phyloP scores from a whole-genome alignment of 2,888 invertebrate genomes.

The Poecilobothrus nobilitatus region DNA sequence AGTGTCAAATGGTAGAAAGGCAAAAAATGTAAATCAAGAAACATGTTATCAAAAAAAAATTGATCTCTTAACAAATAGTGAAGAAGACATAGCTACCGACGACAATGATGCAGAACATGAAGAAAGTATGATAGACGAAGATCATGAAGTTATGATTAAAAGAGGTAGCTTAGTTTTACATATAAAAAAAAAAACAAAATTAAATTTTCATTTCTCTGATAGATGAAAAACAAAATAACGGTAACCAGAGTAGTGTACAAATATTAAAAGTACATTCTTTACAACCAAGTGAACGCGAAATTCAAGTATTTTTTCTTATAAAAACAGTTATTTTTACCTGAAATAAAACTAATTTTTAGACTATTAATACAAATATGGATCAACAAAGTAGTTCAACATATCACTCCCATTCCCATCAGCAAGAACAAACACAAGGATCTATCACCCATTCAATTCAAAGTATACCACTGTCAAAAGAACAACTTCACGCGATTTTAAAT shows the following conservation, averaged over 20 bases:
- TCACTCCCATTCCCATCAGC: not conserved
- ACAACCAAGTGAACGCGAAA: not conserved
- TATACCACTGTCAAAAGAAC: constrained; percentile 40
- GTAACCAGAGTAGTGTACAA: not conserved
- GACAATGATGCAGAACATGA: not conserved
- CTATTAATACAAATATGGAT: constrained; percentile 28
- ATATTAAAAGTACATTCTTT: not conserved
- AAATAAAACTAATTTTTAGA: constrained; percentile 19
- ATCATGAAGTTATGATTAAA: not conserved
- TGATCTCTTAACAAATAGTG: constrained; percentile 25
- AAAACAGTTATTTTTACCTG: too few relatives aligned
- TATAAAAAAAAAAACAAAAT: not conserved
- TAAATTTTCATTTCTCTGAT: not conserved
- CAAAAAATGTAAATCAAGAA: constrained; percentile 12
- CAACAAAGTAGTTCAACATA: constrained; percentile 34
- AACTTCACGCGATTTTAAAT: constrained; percentile 38
- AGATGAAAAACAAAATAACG: not conserved
- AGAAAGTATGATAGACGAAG: constrained; percentile 7
- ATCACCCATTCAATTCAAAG: constrained; percentile 7
- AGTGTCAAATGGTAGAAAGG: constrained; percentile 24
- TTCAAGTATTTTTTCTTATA: not conserved
- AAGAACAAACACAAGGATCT: not conserved
- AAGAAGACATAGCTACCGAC: not conserved
- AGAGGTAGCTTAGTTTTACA: constrained; percentile 23
- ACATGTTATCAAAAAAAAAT: constrained; percentile 30